Conservation (phyloP, 2,888 invertebrate species). For the Volucella bombylans region DNA sequence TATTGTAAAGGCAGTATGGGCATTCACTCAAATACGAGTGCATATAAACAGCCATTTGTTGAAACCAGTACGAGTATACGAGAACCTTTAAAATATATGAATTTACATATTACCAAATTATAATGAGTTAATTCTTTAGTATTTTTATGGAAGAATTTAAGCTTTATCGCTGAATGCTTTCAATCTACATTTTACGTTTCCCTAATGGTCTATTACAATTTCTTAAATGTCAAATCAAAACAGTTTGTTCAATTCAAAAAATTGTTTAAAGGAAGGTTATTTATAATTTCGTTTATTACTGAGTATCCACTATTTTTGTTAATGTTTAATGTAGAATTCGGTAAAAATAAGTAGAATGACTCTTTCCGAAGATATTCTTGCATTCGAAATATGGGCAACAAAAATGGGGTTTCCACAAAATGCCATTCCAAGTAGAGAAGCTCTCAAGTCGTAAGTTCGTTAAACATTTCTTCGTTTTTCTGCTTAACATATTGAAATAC, state of each 20-base stretch:
- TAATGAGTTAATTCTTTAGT: not conserved
- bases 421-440: constrained; percentile 79
- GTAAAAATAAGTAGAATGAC: constrained; percentile 54
- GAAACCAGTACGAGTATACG: too few species aligned
- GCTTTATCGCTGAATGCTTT: not conserved
- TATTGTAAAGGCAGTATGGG: too few species aligned
- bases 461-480: not conserved
- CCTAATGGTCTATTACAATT: constrained; percentile 20
- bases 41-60: too few species aligned
- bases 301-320: not conserved
- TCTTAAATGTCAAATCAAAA: constrained; percentile 33
- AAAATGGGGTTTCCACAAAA: constrained; percentile 78
- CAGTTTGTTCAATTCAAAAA: not conserved
- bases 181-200: not conserved
- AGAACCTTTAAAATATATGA: too few species aligned
- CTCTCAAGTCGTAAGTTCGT: constrained; percentile 79
- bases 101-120: too few species aligned
- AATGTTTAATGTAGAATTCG: not conserved
- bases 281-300: not conserved
- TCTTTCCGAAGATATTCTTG: constrained; percentile 76
- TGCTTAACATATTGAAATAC: not conserved
- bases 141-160: not conserved
- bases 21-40: too few species aligned
- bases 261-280: not conserved
- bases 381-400: constrained; percentile 79